Evolutionary conservation across 2,113 vertebrate species (phyloP).

Genomic region (Athene cunicularia): DNA sequence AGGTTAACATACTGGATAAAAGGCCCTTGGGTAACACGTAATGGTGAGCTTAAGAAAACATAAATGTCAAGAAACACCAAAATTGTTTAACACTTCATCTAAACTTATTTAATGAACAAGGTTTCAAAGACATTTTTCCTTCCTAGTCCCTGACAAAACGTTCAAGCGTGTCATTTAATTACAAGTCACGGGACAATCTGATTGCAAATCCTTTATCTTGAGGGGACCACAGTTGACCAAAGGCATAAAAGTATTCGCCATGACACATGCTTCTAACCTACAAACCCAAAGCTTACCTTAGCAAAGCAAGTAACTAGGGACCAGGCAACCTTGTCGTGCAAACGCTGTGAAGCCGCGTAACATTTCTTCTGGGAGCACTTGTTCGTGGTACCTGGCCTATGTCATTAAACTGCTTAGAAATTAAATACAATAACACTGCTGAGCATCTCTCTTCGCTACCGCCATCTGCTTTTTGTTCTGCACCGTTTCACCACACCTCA

Average conservation of each 20-base stretch:
- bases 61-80: not conserved
- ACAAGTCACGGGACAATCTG: not conserved
- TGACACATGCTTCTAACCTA: not conserved
- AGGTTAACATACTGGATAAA: not conserved
- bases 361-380: not conserved
- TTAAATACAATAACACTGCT: not conserved
- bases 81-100: not conserved
- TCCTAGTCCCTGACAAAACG: not conserved
- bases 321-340: not conserved
- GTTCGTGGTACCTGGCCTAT: not conserved
- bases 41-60: not conserved
- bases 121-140: not conserved
- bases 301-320: not conserved
- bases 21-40: not conserved
- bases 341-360: not conserved
- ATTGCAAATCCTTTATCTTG: not conserved
- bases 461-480: not conserved
- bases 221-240: not conserved
- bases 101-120: not conserved
- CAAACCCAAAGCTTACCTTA: not conserved
- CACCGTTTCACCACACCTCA: not conserved
- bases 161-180: not conserved
- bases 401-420: not conserved
- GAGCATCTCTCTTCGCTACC: not conserved
- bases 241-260: not conserved